Evolutionary conservation across 2,113 vertebrate genomes (phyloP), one percentile per base, ranked within the genome.

Genomic region (Zeus faber): DNA sequence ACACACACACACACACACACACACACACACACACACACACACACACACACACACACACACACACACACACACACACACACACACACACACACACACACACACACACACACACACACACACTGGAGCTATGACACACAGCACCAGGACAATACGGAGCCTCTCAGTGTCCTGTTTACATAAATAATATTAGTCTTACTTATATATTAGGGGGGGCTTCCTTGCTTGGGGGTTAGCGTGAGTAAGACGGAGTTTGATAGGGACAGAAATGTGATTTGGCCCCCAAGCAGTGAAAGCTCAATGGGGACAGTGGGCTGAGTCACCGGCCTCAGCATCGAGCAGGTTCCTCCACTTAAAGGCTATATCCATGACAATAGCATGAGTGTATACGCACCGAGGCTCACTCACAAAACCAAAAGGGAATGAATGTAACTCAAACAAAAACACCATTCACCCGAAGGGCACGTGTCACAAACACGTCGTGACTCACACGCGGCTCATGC

Each of bases 131-230:
- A 41, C 39, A 41, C n/a, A 41, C 39, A 41, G 25, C 13, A 48
- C 22, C n/a, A 25, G 55, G 62, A 76, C 73, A 77, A 58, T 74
- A 58, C 58, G 72, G 52, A 18, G 13, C 13, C 54, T 57, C 48
- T 64, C 49, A 47, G 72, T 67, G 70, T 83, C 80, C 66, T 81
- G 70, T 78, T 86, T 80, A 75, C 58, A 58, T 26, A 56, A 33
- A 65, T 59, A 71, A 65, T 29, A 75, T 14, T 40, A 6, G 23
- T 35, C 37, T 3, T 40, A 24, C 31, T 45, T 17, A 65, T 25
- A 1, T 62, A 61, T 21, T 21, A 10, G 18, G 43, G 13, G 29
- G 29, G 29, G n/a, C n/a, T n/a, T 31, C 29, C 2, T 6, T 31
- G 29, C n/a, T 33, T 13, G 4, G 13, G 29, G 29, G 8, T 33